Conservation (phyloP, 1,140 invertebrate genomes). For the Coptotermes formosanus region DNA sequence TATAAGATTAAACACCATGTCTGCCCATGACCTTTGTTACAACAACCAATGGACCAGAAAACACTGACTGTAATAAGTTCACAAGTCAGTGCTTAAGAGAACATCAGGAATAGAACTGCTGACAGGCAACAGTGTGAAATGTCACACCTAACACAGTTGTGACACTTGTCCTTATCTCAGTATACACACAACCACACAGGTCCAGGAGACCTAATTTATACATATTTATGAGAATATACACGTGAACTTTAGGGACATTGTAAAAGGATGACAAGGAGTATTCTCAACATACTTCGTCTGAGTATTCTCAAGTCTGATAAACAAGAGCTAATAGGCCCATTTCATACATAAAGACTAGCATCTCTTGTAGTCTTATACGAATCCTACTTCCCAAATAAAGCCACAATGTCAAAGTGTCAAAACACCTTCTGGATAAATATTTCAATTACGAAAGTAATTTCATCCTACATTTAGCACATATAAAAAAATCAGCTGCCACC, state of each 20-base stretch:
- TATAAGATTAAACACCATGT: slow-evolving; percentile 2
- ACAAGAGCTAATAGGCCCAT: not conserved
- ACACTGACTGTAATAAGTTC: not conserved
- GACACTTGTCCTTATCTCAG: too few species aligned
- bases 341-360: not conserved
- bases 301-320: too few species aligned
- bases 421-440: too few species aligned
- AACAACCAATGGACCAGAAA: not conserved
- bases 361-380: too few species aligned
- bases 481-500: too few species aligned
- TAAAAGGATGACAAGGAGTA: not conserved
- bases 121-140: not conserved
- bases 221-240: not conserved
- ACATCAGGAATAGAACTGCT: not conserved
- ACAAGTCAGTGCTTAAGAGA: not conserved
- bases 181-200: not conserved
- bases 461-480: too few species aligned
- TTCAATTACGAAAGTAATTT: too few species aligned
- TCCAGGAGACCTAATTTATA: not conserved
- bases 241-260: not conserved
- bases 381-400: too few species aligned
- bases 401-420: too few species aligned
- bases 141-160: too few species aligned
- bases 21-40: not conserved
- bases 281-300: too few species aligned